phyloP scores from a whole-genome alignment of 2,113 vertebrate species.

The Syngnathus scovelli region DNA sequence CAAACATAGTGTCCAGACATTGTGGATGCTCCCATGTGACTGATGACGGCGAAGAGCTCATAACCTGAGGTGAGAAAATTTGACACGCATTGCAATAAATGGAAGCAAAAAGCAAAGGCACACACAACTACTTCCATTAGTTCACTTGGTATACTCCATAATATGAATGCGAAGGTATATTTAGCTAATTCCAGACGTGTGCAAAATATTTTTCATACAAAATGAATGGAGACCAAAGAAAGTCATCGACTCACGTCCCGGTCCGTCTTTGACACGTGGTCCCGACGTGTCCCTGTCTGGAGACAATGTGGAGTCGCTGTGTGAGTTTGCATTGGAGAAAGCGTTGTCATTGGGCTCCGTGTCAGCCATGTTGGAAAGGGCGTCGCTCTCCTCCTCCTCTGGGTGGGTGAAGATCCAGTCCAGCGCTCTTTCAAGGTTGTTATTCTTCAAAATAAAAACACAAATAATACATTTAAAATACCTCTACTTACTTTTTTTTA shows the following conservation, averaged over 20 bases:
- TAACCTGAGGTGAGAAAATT: constrained; percentile 73
- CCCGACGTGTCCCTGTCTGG: constrained; percentile 78
- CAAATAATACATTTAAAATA: not conserved
- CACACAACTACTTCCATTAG: too few species aligned
- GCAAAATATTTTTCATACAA: not conserved
- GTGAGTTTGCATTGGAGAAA: constrained; percentile 75
- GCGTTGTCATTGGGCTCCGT: constrained; percentile 81
- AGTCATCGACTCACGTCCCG: constrained; percentile 83
- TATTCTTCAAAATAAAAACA: constrained; percentile 71
- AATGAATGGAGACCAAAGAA: not conserved
- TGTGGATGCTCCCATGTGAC: constrained; percentile 96
- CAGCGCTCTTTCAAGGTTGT: constrained; percentile 88
- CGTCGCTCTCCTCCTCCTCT: constrained; percentile 79
- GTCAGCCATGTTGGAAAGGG: constrained; percentile 72
- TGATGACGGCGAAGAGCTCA: constrained; percentile 94
- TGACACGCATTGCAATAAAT: not conserved
- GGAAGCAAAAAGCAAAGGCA: not conserved
- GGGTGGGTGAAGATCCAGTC: constrained; percentile 97
- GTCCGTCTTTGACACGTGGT: constrained; percentile 87
- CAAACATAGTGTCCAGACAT: constrained; percentile 98
- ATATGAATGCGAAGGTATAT: not conserved
- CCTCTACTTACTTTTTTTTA: not conserved
- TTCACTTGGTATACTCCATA: too few species aligned
- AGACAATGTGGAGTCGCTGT: constrained; percentile 81
- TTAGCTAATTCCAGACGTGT: not conserved